Evolutionary conservation across 2,888 invertebrate genomes (phyloP), one percentile per base, ranked within the genome.

Genomic region (Nomada fucata): DNA sequence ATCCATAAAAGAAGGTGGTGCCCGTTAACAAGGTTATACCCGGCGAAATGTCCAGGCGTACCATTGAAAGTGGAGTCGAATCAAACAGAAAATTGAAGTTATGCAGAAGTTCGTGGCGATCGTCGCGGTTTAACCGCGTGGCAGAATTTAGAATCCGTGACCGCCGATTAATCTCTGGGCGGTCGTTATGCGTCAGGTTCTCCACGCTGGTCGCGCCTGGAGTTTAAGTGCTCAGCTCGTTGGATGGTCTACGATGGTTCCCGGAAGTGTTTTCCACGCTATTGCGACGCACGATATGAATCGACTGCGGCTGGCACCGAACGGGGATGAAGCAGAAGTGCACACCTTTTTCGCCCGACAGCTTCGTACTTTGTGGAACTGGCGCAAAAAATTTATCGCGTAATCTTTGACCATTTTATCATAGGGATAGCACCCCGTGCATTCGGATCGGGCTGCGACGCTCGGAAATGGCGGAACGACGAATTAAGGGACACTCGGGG

Each of bases 141-240:
- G 88, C 90, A 85, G 89, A 90, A 91, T 91, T 91, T 90, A 91
- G 90, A 90, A 88, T 88, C 90, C 86, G 87, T 89, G 90, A 88
- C 90, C 89, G 84, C 88, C 90, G 87, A 91, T 91, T 88, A 90
- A 91, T 91, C 90, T 90, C 88, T 87, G 71, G 86, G 70, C 83
- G 88, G 88, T 89, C 90, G 89, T 91, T 90, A 91, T 90, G 89
- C 89, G 91, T 91, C 91, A 90, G 84, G 76, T 90, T 87, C 88
- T 86, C 87, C 85, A 76, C 82, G 89, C 86, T 88, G 85, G 83
- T 90, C 89, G 85, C 82, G 83, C 81, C 80, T 79, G 82, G 86
- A 88, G 87, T 90, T 90, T 90, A 90, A 89, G 88, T 87, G 85
- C 87, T 85, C 83, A 75, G 85, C 82, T 63, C 75, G 72, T 78